Percentiles rank a stretch among this genome's conserved stretches.
These are phyloP conservation scores for Mayetiola destructor DNA, from an alignment of 2,888 invertebrate species.

Conservation along the genomic window DNA sequence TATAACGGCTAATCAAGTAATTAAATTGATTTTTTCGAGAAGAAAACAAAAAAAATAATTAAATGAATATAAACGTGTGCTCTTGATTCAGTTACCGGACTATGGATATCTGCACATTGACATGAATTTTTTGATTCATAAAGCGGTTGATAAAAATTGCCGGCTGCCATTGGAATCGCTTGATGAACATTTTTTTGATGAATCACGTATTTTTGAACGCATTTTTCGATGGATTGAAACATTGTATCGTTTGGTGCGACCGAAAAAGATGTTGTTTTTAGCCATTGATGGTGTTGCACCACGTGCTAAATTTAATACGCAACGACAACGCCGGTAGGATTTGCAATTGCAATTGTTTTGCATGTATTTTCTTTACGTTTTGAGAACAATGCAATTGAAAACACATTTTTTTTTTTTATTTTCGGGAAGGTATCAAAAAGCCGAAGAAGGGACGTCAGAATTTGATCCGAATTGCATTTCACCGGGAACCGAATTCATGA, in stretches of 20 bases:
- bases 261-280: slow-evolving; percentile 88
- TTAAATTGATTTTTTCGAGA: not conserved
- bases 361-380: not conserved
- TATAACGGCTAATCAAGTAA: slow-evolving; percentile 85
- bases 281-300: slow-evolving; percentile 96
- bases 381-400: too few relatives aligned
- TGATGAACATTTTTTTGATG: slow-evolving; percentile 80
- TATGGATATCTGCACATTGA: slow-evolving; percentile 94
- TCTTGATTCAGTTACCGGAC: slow-evolving; percentile 66
- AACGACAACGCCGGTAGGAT: slow-evolving; percentile 59
- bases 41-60: not conserved
- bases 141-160: not conserved
- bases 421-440: too few relatives aligned
- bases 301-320: slow-evolving; percentile 97
- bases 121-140: slow-evolving; percentile 95
- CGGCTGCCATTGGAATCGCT: slow-evolving; percentile 49
- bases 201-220: slow-evolving; percentile 79
- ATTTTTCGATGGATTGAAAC: slow-evolving; percentile 86
- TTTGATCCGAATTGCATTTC: slow-evolving; percentile 98
- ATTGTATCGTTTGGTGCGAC: slow-evolving; percentile 83
- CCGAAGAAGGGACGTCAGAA: not conserved
- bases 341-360: not conserved
- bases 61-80: not conserved
- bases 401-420: not conserved
- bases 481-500: slow-evolving; percentile 92